Evolutionary conservation across 2,888 invertebrate species (phyloP).

Genomic region (Dynastes tityus): DNA sequence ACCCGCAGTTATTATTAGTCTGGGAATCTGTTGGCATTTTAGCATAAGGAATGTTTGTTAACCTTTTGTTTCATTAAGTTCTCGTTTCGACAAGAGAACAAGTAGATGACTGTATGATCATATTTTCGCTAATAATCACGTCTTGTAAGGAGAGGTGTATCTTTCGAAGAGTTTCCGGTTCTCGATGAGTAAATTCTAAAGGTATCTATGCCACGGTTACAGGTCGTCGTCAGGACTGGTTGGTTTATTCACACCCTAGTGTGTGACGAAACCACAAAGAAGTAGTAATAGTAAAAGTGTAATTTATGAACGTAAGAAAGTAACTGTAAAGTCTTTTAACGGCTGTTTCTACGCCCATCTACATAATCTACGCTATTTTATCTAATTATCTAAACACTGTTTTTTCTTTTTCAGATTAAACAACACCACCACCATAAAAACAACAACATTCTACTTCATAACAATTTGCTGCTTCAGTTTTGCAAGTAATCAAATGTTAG

Average conservation of each 20-base stretch:
- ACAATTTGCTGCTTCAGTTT: conserved; percentile 3
- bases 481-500: neutral
- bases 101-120: neutral
- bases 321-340: neutral
- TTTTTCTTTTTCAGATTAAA: neutral
- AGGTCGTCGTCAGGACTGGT: too few relatives aligned
- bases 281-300: too few relatives aligned
- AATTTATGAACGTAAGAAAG: too few relatives aligned
- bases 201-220: conserved; percentile 29
- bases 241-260: conserved; percentile 18
- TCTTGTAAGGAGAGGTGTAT: neutral
- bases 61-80: too few relatives aligned
- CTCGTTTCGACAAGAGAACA: too few relatives aligned
- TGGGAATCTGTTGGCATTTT: neutral
- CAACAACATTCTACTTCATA: conserved; percentile 4
- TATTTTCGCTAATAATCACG: conserved; percentile 10
- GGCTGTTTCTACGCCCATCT: neutral
- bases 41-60: too few relatives aligned
- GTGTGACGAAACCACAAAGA: conserved; percentile 5
- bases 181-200: conserved; percentile 24
- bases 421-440: neutral
- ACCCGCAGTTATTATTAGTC: conserved; percentile 1
- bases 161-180: conserved; percentile 16
- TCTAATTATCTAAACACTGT: too few relatives aligned
- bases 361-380: neutral